Evolutionary conservation across 2,888 invertebrate genomes (phyloP), one percentile per base, ranked within the genome.

Genomic region (Drosophila suboccidentalis): DNA sequence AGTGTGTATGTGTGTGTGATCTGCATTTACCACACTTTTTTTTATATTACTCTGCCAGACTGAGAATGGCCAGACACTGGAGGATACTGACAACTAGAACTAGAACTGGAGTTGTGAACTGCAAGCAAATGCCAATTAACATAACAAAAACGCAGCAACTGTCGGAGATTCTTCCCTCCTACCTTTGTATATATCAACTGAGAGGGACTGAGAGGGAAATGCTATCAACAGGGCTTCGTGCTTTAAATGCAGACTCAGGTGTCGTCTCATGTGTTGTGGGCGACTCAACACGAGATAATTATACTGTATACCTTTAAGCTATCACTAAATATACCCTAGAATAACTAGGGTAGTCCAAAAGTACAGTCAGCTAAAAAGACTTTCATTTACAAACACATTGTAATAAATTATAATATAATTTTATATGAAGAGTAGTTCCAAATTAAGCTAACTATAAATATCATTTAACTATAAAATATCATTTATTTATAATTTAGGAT

Each of bases 231-330:
- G 51, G 66, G 68, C 59, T 68, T 65, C 61, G 58, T 66, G 75
- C 80, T 59, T 57, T 86, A 78, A 78, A 83, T 88, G 84, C 84
- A 76, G 84, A 86, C 84, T 84, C 89, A 84, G 84, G 89, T 84
- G 84, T 88, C 84, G 63, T 82, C 80, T 75, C 82, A 81, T 71
- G 71, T 81, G 57, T 54, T 66, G 71, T 79, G 77, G 85, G 85
- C 82, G 74, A 58, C 62, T 47, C 53, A 66, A 61, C 70, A 63
- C 58, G 71, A 51, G 57, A 72, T 78, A 78, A 78, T 78, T 78
- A 78, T 74, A 53, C 65, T n/a, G 61, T 55, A 59, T 75, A 50
- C 43, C 65, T 57, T 44, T 19, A 58, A 65, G 60, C 54, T 39
- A 51, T 59, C 15, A 44, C 26, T 47, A 34, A 32, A 55, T 10